Evolutionary conservation across 2,113 vertebrate genomes (phyloP).

Genomic region (Pangasianodon hypophthalmus): DNA sequence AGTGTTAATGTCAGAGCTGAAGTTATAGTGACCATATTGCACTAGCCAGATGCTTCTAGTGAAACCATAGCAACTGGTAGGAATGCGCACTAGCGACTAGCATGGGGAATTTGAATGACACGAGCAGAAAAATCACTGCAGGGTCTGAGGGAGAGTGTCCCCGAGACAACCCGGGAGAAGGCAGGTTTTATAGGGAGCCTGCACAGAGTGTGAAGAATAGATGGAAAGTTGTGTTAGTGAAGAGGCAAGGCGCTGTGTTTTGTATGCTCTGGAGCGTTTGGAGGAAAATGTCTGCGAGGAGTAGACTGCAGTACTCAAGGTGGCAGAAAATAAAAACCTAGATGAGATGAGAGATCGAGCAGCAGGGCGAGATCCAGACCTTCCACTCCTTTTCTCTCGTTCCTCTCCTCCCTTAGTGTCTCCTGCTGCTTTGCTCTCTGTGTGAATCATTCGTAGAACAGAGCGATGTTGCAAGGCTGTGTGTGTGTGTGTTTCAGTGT

Average conservation of each 20-base stretch:
- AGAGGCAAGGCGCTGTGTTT: not conserved
- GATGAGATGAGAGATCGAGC: not conserved
- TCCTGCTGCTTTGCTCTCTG: not conserved
- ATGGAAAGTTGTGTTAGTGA: not conserved
- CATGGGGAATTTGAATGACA: not conserved
- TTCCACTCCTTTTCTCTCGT: not conserved
- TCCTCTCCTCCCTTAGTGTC: not conserved
- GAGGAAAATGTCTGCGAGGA: not conserved
- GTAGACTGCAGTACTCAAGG: not conserved
- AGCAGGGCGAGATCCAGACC: not conserved
- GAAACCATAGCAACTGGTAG: not conserved
- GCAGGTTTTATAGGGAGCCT: not conserved
- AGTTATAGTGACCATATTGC: not conserved
- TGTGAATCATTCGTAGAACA: not conserved
- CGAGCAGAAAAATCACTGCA: not conserved
- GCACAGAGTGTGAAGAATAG: too few species aligned
- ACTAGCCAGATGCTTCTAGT: not conserved
- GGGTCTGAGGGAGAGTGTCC: not conserved
- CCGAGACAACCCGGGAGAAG: not conserved
- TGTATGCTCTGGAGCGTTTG: not conserved
- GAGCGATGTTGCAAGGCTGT: not conserved
- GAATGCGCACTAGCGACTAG: not conserved
- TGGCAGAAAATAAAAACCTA: slow-evolving; percentile 4
- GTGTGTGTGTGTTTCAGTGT: not conserved
- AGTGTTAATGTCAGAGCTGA: not conserved